Percentiles rank a stretch among this genome's conserved stretches.
phyloP scores from a whole-genome alignment of 2,797 vertebrate genomes.

The Paratrypauchen microcephalus region DNA sequence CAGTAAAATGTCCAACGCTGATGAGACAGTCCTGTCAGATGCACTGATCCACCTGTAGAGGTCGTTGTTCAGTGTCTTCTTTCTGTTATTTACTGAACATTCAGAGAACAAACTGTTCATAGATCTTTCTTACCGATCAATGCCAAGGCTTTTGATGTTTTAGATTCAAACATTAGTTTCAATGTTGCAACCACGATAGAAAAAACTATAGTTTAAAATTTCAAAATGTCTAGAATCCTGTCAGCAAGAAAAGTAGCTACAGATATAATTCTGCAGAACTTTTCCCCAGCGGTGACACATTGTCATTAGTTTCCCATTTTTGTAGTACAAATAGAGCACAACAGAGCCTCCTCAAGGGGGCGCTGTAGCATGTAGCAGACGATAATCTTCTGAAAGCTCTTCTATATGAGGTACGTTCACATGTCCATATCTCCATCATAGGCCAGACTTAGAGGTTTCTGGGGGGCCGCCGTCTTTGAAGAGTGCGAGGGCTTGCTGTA shows the following conservation, averaged over 20 bases:
- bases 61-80: constrained; percentile 31
- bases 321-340: constrained; percentile 15
- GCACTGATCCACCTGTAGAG: constrained; percentile 41
- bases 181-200: constrained; percentile 34
- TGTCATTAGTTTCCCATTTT: background rate
- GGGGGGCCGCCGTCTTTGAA: constrained; percentile 86
- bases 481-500: constrained; percentile 85
- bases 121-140: constrained; percentile 16
- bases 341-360: constrained; percentile 14
- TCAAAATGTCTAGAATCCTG: constrained; percentile 26
- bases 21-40: constrained; percentile 49
- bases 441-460: constrained; percentile 94
- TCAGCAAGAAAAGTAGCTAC: constrained; percentile 9
- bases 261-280: constrained; percentile 8
- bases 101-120: constrained; percentile 11
- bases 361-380: constrained; percentile 15
- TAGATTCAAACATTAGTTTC: constrained; percentile 23
- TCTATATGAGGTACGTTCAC: constrained; percentile 76
- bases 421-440: constrained; percentile 97
- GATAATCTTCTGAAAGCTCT: constrained; percentile 27
- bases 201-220: constrained; percentile 36
- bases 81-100: constrained; percentile 17
- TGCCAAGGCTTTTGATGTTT: background rate
- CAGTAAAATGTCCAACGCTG: constrained; percentile 53
- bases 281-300: constrained; percentile 29